phyloP scores from a whole-genome alignment of 2,113 vertebrate genomes.

The Notiomystis cincta region DNA sequence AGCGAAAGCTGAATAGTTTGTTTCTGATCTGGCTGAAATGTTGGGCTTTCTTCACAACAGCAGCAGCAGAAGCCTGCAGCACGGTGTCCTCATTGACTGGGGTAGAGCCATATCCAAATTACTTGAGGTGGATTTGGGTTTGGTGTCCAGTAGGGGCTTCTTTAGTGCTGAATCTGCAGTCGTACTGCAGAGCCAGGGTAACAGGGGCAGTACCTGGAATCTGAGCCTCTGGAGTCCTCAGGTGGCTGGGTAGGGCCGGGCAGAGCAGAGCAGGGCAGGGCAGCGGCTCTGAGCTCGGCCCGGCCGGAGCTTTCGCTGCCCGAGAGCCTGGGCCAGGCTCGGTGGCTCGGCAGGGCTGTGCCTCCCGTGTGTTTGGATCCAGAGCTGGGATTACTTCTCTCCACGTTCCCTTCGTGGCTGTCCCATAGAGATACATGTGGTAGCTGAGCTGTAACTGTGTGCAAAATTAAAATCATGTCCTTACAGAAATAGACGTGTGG shows the following conservation, averaged over 20 bases:
- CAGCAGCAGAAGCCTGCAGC: not conserved
- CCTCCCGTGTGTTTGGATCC: rapidly evolving
- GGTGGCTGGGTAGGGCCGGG: not conserved
- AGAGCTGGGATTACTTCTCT: not conserved
- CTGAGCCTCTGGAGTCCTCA: not conserved
- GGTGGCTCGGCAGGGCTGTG: not conserved
- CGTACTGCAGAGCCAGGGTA: not conserved
- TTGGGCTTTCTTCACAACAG: not conserved
- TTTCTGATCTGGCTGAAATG: not conserved
- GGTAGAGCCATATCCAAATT: not conserved
- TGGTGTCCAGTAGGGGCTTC: not conserved
- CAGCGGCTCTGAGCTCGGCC: not conserved
- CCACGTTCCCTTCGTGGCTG: rapidly evolving
- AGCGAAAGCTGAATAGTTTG: not conserved
- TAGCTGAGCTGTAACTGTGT: not conserved
- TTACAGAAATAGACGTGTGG: rapidly evolving
- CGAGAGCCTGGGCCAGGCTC: not conserved
- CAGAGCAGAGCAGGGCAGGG: not conserved
- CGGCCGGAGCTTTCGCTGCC: rapidly evolving
- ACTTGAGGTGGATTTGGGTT: not conserved
- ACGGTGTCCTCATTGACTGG: not conserved
- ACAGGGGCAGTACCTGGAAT: not conserved
- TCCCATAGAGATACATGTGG: not conserved
- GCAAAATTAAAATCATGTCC: not conserved
- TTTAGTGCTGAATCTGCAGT: not conserved